Evolutionary conservation across 2,113 vertebrate genomes (phyloP).

Genomic region (Chamaetylas fuelleborni): DNA sequence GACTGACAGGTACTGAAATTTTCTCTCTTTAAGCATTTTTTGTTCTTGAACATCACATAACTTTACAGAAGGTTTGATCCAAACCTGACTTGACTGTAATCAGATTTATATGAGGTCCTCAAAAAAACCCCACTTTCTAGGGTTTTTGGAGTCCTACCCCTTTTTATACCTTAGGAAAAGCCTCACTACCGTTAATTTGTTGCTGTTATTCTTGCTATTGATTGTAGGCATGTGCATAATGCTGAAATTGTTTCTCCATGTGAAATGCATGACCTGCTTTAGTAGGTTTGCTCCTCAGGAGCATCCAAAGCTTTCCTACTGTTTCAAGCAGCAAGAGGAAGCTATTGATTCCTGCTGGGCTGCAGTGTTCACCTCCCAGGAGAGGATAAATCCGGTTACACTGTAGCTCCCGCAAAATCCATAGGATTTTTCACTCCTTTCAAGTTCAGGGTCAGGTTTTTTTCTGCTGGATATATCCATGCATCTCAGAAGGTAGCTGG

Average conservation of each 20-base stretch:
- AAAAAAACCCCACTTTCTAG: rapidly evolving
- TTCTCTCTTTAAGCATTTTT: not conserved
- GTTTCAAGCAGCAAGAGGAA: not conserved
- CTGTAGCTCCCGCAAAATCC: not conserved
- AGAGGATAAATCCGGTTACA: not conserved
- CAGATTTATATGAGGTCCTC: not conserved
- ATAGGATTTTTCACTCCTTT: conserved; percentile 30
- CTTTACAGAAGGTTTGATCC: not conserved
- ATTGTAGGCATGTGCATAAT: not conserved
- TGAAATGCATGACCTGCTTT: not conserved
- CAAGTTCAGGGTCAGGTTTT: not conserved
- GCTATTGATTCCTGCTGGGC: not conserved
- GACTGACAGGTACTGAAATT: not conserved
- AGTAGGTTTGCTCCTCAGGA: not conserved
- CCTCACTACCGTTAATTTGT: not conserved
- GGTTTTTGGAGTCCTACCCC: not conserved
- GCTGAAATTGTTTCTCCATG: not conserved
- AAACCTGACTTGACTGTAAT: not conserved
- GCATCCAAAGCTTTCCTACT: not conserved
- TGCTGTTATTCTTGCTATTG: not conserved
- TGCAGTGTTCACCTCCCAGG: not conserved
- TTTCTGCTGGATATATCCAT: not conserved
- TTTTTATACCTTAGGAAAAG: not conserved
- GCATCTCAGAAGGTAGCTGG: conserved; percentile 27
- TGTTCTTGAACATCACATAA: not conserved